Conservation (phyloP, 2,888 invertebrate genomes). For the Drosophila putrida region DNA sequence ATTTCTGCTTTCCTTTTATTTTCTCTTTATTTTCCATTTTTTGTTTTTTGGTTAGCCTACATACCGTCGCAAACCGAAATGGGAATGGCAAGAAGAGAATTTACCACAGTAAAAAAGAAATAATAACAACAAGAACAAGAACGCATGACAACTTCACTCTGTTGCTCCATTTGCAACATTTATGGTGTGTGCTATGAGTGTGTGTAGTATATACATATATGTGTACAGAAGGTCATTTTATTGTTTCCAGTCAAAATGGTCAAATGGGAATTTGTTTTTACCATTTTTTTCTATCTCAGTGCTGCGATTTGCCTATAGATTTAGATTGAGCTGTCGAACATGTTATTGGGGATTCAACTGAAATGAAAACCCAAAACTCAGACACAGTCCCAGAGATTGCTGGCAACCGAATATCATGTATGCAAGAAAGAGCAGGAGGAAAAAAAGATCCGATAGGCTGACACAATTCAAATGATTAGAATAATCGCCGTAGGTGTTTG, state of each 20-base stretch:
- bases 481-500: slow-evolving; percentile 74
- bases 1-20: slow-evolving; percentile 43
- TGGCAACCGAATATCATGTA: slow-evolving; percentile 37
- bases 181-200: slow-evolving; percentile 52
- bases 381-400: slow-evolving; percentile 31
- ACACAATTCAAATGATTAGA: slow-evolving; percentile 74
- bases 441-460: slow-evolving; percentile 30
- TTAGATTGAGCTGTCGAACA: slow-evolving; percentile 79
- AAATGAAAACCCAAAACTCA: slow-evolving; percentile 29
- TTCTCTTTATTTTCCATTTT: slow-evolving; percentile 12
- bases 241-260: slow-evolving; percentile 77
- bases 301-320: slow-evolving; percentile 63
- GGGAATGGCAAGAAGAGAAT: slow-evolving; percentile 27
- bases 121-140: slow-evolving; percentile 17
- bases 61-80: slow-evolving; percentile 28
- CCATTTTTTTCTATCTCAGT: slow-evolving; percentile 17
- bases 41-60: slow-evolving; percentile 19
- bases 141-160: slow-evolving; percentile 61
- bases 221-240: slow-evolving; percentile 67
- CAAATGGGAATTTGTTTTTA: slow-evolving; percentile 77
- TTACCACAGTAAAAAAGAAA: slow-evolving; percentile 29
- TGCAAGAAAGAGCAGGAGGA: slow-evolving; percentile 8
- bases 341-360: slow-evolving; percentile 59
- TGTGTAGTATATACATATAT: slow-evolving; percentile 30
- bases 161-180: slow-evolving; percentile 78